These are phyloP conservation scores for Cassiopea andromeda DNA, from an alignment of 30 jellyfish, hydroid and myxozoan genomes.

Conservation along the genomic window DNA sequence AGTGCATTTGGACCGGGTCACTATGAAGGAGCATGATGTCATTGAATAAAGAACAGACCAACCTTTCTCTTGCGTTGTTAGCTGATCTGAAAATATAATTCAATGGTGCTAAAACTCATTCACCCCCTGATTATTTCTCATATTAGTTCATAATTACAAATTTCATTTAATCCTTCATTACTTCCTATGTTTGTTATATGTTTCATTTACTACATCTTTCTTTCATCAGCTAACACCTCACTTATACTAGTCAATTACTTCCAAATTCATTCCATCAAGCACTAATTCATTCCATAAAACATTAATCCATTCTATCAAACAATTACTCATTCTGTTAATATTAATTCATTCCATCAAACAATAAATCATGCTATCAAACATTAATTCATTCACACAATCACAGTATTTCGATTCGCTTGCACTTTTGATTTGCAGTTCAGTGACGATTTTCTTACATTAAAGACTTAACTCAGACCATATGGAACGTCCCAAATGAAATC, in stretches of 20 bases:
- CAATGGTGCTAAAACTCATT: slow-evolving; percentile 37
- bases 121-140: slow-evolving; percentile 44
- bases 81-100: slow-evolving; percentile 65
- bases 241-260: neutral
- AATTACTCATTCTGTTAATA: no score
- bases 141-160: neutral
- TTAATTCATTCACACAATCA: no score
- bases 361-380: no score
- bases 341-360: no score
- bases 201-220: neutral
- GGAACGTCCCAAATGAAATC: no score
- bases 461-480: no score
- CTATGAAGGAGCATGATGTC: slow-evolving; percentile 33
- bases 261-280: neutral
- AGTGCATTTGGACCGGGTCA: neutral
- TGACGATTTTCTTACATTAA: no score
- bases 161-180: neutral
- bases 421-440: no score
- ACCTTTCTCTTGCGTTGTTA: slow-evolving; percentile 70
- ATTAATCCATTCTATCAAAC: neutral
- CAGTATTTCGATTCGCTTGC: no score
- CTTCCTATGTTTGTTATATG: neutral
- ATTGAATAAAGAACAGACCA: slow-evolving; percentile 23
- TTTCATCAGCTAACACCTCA: neutral
- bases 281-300: neutral